Percentiles rank a stretch among this genome's conserved stretches.
Conservation (phyloP, 2,888 invertebrate species). For the Xylocampa areola region DNA sequence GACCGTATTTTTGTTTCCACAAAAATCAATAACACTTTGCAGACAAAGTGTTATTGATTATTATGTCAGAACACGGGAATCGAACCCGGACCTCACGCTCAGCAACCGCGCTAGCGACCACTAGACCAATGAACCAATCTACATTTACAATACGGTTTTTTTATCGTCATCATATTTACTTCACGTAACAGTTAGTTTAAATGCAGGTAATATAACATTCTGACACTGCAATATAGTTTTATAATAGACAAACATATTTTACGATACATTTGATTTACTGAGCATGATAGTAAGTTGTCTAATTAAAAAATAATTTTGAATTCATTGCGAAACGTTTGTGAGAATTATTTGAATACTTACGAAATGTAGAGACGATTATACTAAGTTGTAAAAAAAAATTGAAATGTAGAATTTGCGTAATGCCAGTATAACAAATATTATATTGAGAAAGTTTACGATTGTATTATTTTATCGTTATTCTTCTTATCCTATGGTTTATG, state of each 20-base stretch:
- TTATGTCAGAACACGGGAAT: too few species aligned
- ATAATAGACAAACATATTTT: conserved; percentile 41
- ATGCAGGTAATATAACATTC: conserved; percentile 29
- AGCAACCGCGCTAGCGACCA: too few species aligned
- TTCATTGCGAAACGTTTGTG: conserved; percentile 40
- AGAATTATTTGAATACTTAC: conserved; percentile 29
- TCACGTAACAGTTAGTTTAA: conserved; percentile 26
- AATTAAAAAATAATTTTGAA: conserved; percentile 52
- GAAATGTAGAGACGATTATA: conserved; percentile 28
- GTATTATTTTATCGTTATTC: too few species aligned
- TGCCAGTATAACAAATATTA: not conserved
- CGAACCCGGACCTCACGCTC: too few species aligned
- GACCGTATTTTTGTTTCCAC: too few species aligned
- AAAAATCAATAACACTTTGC: too few species aligned
- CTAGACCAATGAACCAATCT: not conserved
- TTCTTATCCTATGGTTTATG: too few species aligned
- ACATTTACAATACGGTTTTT: not conserved
- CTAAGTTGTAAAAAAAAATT: conserved; percentile 6
- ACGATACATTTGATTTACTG: conserved; percentile 44
- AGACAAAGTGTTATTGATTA: too few species aligned
- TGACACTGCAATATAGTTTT: conserved; percentile 22
- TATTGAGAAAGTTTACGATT: too few species aligned
- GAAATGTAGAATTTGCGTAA: conserved; percentile 3
- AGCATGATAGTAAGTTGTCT: conserved; percentile 26
- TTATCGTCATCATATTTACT: conserved; percentile 9